Evolutionary conservation across 2,797 vertebrate species (phyloP).

Genomic region (Poeciliopsis infans): DNA sequence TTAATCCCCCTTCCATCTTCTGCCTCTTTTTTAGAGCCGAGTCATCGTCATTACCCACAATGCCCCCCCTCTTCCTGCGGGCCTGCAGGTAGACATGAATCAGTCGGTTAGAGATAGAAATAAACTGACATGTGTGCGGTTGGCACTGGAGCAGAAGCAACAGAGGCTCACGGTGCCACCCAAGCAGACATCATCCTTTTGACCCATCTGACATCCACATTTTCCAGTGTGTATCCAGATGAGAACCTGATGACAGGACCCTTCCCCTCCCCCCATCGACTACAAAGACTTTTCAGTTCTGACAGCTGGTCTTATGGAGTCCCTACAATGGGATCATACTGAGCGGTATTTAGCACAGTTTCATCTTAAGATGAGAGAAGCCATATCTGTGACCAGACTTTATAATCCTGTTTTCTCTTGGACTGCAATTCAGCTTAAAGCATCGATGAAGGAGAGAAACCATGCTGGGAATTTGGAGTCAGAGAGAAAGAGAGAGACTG

Average conservation of each 20-base stretch:
- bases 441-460: constrained; percentile 38
- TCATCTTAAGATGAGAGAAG: constrained; percentile 57
- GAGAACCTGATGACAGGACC: constrained; percentile 30
- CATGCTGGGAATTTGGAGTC: constrained; percentile 53
- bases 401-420: constrained; percentile 73
- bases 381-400: constrained; percentile 55
- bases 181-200: constrained; percentile 42
- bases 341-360: constrained; percentile 58
- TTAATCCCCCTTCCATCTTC: constrained; percentile 31
- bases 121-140: constrained; percentile 37
- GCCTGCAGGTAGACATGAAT: constrained; percentile 56
- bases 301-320: constrained; percentile 42
- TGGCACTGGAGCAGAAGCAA: constrained; percentile 34
- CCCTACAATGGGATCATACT: constrained; percentile 53
- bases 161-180: constrained; percentile 27
- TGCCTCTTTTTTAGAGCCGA: constrained; percentile 22
- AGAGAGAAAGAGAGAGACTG: constrained; percentile 39
- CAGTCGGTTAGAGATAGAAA: constrained; percentile 48
- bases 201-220: constrained; percentile 31
- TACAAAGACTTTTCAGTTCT: constrained; percentile 37
- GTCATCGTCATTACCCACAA: constrained; percentile 23
- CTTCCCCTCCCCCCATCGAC: not conserved
- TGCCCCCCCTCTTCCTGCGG: not conserved
- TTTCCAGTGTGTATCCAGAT: constrained; percentile 40
- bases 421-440: constrained; percentile 58